phyloP scores from a whole-genome alignment of 2,797 vertebrate species.

The Threskiornis aethiopicus region DNA sequence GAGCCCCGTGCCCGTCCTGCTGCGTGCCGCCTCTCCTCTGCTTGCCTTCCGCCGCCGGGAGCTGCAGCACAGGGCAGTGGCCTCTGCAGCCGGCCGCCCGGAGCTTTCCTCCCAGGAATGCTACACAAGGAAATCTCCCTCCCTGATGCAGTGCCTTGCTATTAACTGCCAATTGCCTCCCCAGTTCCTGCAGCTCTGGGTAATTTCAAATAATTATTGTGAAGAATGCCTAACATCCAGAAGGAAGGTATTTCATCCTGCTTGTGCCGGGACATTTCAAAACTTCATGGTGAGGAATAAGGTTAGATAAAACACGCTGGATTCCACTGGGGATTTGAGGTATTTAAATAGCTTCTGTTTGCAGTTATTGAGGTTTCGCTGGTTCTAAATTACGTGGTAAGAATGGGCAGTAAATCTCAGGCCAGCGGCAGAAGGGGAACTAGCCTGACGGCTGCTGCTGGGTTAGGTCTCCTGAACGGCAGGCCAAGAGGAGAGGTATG shows the following conservation, averaged over 20 bases:
- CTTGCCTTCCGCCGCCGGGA: background rate
- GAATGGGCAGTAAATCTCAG: background rate
- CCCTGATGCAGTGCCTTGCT: background rate
- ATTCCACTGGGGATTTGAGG: background rate
- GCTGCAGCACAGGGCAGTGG: background rate
- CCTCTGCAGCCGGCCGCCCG: fast-evolving
- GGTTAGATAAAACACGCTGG: background rate
- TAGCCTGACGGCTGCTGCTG: background rate
- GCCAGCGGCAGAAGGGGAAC: background rate
- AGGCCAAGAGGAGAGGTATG: background rate
- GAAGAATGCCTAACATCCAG: background rate
- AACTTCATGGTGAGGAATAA: background rate
- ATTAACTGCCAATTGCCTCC: background rate
- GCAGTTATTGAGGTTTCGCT: background rate
- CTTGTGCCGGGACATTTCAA: background rate
- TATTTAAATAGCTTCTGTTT: background rate
- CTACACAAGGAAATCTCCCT: background rate
- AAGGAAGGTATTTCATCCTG: background rate
- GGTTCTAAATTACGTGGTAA: background rate
- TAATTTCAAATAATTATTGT: background rate
- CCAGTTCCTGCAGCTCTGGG: background rate
- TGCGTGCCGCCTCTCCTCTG: background rate
- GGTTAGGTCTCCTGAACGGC: fast-evolving
- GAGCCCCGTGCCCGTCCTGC: background rate
- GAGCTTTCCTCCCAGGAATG: background rate